Conservation (phyloP, 2,888 invertebrate species). For the Drosophila greeni region DNA sequence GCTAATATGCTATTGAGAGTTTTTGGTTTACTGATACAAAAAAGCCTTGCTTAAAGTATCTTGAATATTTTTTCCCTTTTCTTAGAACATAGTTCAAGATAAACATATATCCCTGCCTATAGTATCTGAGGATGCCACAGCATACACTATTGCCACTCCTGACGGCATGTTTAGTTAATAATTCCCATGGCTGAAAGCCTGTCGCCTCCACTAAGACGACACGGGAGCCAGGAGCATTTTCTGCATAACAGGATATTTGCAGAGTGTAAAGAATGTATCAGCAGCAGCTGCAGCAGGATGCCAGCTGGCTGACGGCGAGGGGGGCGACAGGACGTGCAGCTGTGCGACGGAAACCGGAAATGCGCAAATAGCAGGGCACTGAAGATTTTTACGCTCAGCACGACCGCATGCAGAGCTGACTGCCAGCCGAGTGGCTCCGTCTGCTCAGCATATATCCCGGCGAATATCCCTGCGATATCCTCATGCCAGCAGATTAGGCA, state of each 20-base stretch:
- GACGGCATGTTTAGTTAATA: slow-evolving; percentile 67
- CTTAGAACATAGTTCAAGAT: neutral
- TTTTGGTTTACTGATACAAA: neutral
- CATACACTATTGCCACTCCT: slow-evolving; percentile 23
- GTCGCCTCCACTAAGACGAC: slow-evolving; percentile 36
- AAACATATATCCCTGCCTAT: neutral
- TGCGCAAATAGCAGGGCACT: slow-evolving; percentile 74
- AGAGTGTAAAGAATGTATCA: slow-evolving; percentile 55
- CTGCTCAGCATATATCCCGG: slow-evolving; percentile 16
- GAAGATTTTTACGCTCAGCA: slow-evolving; percentile 64
- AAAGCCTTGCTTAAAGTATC: neutral
- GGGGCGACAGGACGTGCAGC: slow-evolving; percentile 50
- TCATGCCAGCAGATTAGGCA: slow-evolving; percentile 47
- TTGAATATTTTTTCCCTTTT: neutral
- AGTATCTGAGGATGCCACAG: neutral
- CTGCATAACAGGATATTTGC: slow-evolving; percentile 67
- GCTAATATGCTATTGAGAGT: neutral
- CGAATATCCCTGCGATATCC: slow-evolving; percentile 15
- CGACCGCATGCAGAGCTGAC: slow-evolving; percentile 58
- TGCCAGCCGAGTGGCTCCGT: slow-evolving; percentile 49
- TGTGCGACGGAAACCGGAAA: slow-evolving; percentile 75
- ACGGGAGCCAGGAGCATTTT: slow-evolving; percentile 56
- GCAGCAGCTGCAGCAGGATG: slow-evolving; percentile 49
- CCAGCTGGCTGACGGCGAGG: slow-evolving; percentile 1
- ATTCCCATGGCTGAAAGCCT: slow-evolving; percentile 64